A percentile compares a stretch with the other conserved stretches of the same genome.
phyloP scores from a whole-genome alignment of 1,140 invertebrate species.

The Listronotus oregonensis region DNA sequence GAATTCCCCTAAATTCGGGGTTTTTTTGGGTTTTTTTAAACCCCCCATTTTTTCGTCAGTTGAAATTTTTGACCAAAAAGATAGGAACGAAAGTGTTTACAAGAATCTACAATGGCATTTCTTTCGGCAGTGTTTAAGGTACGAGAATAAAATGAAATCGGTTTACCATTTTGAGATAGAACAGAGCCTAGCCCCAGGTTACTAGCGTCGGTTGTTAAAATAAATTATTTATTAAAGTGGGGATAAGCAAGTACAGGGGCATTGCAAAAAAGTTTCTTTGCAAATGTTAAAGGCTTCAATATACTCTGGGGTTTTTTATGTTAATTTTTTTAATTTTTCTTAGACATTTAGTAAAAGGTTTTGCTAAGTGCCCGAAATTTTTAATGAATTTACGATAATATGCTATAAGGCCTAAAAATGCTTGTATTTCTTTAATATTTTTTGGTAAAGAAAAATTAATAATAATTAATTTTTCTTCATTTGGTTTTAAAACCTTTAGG shows the following conservation, averaged over 20 bases:
- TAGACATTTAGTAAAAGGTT: constrained; percentile 18
- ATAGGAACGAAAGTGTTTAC: constrained; percentile 15
- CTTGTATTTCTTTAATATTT: not conserved
- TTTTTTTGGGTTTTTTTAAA: too few species aligned
- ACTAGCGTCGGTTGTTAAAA: constrained; percentile 52
- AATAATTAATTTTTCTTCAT: constrained; percentile 31
- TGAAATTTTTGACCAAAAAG: constrained; percentile 22
- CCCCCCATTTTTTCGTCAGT: too few species aligned
- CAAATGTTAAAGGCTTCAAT: constrained; percentile 12
- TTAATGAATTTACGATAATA: not conserved
- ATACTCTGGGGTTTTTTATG: constrained; percentile 4
- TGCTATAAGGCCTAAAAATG: not conserved
- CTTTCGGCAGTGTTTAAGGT: constrained; percentile 22
- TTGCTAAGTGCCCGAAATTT: not conserved
- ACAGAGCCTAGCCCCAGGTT: constrained; percentile 35
- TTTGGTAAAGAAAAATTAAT: constrained; percentile 5
- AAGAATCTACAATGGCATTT: constrained; percentile 20
- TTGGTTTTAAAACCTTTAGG: constrained; percentile 37
- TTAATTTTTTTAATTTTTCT: constrained; percentile 7
- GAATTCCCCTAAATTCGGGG: too few species aligned
- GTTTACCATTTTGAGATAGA: constrained; percentile 23
- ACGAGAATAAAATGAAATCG: constrained; percentile 17
- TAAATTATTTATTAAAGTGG: constrained; percentile 38
- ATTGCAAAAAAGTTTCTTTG: constrained; percentile 26
- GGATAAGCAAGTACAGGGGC: constrained; percentile 31